Base-by-base conservation (phyloP, 2,113 vertebrate genomes). In the Syngnathus scovelli region DNA sequence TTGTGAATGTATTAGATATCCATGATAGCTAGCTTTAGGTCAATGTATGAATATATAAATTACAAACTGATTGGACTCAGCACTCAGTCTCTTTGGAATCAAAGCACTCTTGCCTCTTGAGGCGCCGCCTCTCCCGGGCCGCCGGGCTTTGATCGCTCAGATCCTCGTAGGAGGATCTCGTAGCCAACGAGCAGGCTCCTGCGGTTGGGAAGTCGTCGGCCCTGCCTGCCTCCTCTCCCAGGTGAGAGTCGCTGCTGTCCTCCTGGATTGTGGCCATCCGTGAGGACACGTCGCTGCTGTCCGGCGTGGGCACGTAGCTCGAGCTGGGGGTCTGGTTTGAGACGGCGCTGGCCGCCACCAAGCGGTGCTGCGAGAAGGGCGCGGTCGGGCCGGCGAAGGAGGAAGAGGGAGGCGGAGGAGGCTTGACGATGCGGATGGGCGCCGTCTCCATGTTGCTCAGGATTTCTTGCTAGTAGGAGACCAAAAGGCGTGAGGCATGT, bases 251-350 rank as follows among this genome's bases (percentile, higher is more conserved):
- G 0, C 83, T 94, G 91, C 93, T 96, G 89, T 98, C 96, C 87
- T 99, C 97, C 90, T 96, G 94, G 85, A 99, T 99, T 0, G 97
- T 99, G 89, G 93, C 95, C 96, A 99, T 98, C 61, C 94, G 89
- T 5, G 80, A 90, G 68, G 91, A 91, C 67, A 84, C 91, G 6
- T 67, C n/a, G 19, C 19, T 8, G 55, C 6, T 12, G 55, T 1
- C 78, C 84, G 73, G 86, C 83, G 79, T 79, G 74, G 43, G 83
- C 72, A 10, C 81, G 71, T 37, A 87, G 75, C 69, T 88, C 84
- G 54, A 76, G 43, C 67, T 70, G 60, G 74, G 81, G 75, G 15
- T 84, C 78, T 0, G 75, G 75, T 58, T 58, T 36, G 74, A 75
- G 69, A 72, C 84, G 87, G 62, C 71, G 78, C 61, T 59, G 7